These are phyloP conservation scores for Argopecten irradians DNA, from an alignment of 1,140 invertebrate species.

Conservation along the genomic window DNA sequence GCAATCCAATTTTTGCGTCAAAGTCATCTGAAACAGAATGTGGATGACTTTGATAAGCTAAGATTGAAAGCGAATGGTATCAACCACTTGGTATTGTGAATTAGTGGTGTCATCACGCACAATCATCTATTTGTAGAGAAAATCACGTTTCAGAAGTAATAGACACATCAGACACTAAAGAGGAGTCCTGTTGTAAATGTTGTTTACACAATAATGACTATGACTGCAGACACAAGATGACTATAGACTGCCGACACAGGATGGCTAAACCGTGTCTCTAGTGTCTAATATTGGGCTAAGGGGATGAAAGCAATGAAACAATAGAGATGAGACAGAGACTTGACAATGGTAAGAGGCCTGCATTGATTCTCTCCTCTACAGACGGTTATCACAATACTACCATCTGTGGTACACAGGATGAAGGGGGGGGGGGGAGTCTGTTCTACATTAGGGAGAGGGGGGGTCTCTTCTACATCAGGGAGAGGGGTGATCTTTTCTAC, in stretches of 20 bases:
- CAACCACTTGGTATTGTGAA: background rate
- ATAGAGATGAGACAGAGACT: background rate
- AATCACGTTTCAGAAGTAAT: background rate
- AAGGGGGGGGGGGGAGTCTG: background rate
- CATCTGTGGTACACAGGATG: background rate
- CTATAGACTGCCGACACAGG: too few relatives aligned
- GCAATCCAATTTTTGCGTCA: background rate
- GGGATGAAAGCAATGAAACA: slow-evolving; percentile 11
- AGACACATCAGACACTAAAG: slow-evolving; percentile 4
- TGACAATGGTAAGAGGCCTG: background rate
- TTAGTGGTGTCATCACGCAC: background rate
- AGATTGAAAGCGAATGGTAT: background rate
- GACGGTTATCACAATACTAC: slow-evolving; percentile 10
- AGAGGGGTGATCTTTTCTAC: too few relatives aligned
- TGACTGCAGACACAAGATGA: background rate
- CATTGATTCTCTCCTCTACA: background rate
- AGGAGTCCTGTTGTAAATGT: background rate
- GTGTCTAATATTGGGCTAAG: background rate
- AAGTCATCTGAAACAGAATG: background rate
- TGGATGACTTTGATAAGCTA: background rate
- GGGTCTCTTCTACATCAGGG: too few relatives aligned
- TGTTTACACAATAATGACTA: background rate
- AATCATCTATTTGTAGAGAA: background rate
- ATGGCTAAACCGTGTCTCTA: background rate
- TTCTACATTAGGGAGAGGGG: too few relatives aligned